These are phyloP conservation scores for Lepilemur septentrionalis DNA, from an alignment of 2,797 vertebrate species.

Conservation along the genomic window DNA sequence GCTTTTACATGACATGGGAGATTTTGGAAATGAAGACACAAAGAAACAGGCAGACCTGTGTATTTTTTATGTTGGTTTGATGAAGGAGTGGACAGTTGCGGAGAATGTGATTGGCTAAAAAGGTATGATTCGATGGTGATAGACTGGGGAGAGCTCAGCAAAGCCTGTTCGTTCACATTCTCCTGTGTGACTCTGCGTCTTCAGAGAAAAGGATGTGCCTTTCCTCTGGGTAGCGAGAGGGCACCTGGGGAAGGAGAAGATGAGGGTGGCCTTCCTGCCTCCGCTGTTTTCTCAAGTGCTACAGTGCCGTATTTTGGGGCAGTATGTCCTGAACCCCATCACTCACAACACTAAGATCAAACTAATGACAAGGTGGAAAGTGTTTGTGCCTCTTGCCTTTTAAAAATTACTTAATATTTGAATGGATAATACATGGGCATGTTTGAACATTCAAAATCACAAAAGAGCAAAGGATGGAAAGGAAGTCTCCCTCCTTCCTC, in stretches of 20 bases:
- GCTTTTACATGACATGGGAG: neutral
- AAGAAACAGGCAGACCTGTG: neutral
- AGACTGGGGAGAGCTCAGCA: neutral
- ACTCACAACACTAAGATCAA: neutral
- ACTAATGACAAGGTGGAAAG: neutral
- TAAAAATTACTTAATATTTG: neutral
- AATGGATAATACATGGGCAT: neutral
- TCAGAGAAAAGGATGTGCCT: neutral
- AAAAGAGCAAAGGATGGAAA: neutral
- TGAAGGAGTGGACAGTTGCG: neutral
- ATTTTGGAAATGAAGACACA: neutral
- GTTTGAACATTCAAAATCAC: neutral
- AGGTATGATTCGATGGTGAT: neutral
- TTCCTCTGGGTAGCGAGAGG: neutral
- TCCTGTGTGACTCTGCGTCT: neutral
- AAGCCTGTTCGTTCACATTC: neutral
- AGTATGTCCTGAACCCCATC: neutral
- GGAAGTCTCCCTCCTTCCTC: neutral
- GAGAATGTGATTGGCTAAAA: neutral
- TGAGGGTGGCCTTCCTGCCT: neutral
- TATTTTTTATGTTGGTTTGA: neutral
- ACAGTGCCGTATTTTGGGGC: neutral
- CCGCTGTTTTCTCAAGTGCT: neutral
- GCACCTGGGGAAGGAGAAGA: neutral
- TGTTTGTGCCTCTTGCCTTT: neutral